Evolutionary conservation across 2,888 invertebrate species (phyloP).

Genomic region (Chrysomela aeneicollis): DNA sequence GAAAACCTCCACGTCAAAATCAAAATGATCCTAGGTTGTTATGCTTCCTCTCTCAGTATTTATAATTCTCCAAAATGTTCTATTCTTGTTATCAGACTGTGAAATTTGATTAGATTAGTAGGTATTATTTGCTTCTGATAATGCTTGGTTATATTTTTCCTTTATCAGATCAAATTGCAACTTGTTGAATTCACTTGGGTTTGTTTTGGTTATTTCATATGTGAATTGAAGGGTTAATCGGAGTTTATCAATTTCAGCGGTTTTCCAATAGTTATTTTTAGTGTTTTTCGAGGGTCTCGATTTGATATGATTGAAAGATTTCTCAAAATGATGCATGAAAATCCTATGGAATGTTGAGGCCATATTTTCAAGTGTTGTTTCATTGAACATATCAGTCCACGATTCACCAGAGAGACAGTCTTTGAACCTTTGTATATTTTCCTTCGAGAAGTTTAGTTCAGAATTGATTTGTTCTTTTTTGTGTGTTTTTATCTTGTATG

Average conservation of each 20-base stretch:
- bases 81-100: neutral
- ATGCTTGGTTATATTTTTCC: neutral
- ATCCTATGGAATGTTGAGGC: slow-evolving; percentile 3
- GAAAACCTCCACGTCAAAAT: slow-evolving; percentile 6
- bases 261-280: neutral
- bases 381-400: slow-evolving; percentile 7
- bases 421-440: slow-evolving; percentile 6
- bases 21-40: neutral
- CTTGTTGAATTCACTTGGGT: neutral
- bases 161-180: neutral
- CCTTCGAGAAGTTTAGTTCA: neutral
- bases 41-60: neutral
- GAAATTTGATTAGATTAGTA: neutral
- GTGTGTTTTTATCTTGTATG: neutral
- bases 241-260: too few species aligned
- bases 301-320: neutral
- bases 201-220: neutral
- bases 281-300: neutral
- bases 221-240: neutral
- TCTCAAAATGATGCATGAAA: neutral
- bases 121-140: neutral
- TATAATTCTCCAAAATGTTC: neutral
- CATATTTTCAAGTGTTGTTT: neutral
- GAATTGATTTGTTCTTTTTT: neutral
- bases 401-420: neutral